A percentile compares a stretch with the other conserved stretches of the same genome.
Conservation (phyloP, 2,113 vertebrate genomes). For the Todiramphus chloris region DNA sequence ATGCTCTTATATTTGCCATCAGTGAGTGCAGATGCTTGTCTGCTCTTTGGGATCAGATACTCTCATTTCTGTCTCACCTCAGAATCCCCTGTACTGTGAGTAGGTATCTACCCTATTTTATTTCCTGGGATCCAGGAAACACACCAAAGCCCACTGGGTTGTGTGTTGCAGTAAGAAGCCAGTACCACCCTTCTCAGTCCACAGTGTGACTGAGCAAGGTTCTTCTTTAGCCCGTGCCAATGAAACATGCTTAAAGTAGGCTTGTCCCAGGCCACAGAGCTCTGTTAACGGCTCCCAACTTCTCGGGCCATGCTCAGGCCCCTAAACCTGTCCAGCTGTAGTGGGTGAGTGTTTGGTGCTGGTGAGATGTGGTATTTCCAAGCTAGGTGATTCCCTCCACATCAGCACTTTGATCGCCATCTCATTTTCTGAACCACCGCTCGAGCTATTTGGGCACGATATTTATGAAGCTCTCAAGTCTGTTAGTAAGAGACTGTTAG, state of each 20-base stretch:
- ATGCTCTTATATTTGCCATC: not conserved
- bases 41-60: not conserved
- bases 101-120: not conserved
- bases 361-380: not conserved
- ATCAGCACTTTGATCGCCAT: fast-evolving
- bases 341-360: not conserved
- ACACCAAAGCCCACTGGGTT: not conserved
- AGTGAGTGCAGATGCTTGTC: not conserved
- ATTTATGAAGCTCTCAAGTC: not conserved
- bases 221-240: not conserved
- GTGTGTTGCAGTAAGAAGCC: not conserved
- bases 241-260: not conserved
- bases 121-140: not conserved
- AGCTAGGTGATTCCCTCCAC: not conserved
- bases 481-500: not conserved
- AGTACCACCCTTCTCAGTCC: not conserved
- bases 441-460: not conserved
- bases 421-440: not conserved
- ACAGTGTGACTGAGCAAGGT: not conserved
- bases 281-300: not conserved
- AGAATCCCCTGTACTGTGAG: not conserved
- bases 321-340: not conserved
- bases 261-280: not conserved
- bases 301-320: not conserved
- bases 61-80: not conserved